Conservation (phyloP, 2,888 invertebrate genomes). For the Acronicta aceris region DNA sequence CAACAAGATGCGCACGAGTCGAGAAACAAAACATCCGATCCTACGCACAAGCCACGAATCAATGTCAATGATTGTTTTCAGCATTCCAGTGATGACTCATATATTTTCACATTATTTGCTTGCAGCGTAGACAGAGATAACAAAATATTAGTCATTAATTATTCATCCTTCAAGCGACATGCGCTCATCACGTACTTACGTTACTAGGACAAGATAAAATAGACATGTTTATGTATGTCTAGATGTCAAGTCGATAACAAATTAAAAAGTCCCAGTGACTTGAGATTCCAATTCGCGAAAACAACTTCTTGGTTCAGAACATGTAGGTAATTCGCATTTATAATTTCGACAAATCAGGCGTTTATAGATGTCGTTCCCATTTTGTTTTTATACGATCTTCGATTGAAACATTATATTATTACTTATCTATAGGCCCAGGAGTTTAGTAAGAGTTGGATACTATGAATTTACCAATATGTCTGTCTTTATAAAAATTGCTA, state of each 20-base stretch:
- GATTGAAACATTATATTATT: too few species aligned
- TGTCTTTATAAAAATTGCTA: too few species aligned
- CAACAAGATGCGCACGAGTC: background rate
- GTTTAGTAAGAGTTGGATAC: too few species aligned
- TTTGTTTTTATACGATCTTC: too few species aligned
- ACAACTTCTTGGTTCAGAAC: background rate
- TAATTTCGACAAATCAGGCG: too few species aligned
- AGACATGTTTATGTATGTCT: background rate
- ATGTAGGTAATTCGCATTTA: background rate
- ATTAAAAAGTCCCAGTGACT: background rate
- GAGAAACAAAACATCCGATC: constrained; percentile 9
- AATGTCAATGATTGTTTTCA: constrained; percentile 33
- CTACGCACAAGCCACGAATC: constrained; percentile 11
- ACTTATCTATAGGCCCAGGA: too few species aligned
- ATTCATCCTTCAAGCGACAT: constrained; percentile 3
- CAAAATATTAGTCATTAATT: constrained; percentile 3
- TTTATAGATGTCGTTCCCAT: too few species aligned
- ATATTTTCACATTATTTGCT: constrained; percentile 23
- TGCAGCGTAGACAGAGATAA: constrained; percentile 18
- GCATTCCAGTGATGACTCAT: constrained; percentile 25
- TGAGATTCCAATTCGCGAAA: background rate
- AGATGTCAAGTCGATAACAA: background rate
- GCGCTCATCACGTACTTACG: constrained; percentile 13
- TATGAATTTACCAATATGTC: too few species aligned
- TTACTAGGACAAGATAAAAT: background rate